A percentile compares a stretch with the other conserved stretches of the same genome.
phyloP scores from a whole-genome alignment of 1,140 invertebrate genomes.

The Macrobrachium rosenbergii region DNA sequence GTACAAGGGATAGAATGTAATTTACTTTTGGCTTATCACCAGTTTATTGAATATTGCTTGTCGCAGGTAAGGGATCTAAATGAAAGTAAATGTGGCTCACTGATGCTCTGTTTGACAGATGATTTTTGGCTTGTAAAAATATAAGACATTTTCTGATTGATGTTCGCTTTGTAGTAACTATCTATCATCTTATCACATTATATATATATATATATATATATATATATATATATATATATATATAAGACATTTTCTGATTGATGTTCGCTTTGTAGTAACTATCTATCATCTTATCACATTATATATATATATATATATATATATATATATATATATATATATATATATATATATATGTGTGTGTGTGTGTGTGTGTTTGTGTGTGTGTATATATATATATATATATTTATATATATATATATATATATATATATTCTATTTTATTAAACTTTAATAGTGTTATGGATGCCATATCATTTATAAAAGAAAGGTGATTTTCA shows the following conservation, averaged over 20 bases:
- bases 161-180: neutral
- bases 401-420: constrained; percentile 14
- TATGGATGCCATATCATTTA: no score
- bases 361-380: neutral
- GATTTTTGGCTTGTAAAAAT: neutral
- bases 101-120: no score
- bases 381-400: neutral
- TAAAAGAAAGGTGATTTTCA: no score
- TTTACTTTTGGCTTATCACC: no score
- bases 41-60: no score
- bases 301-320: constrained; percentile 17
- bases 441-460: no score
- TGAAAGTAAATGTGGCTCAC: no score
- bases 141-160: neutral
- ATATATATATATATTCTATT: neutral
- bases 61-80: no score
- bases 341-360: neutral
- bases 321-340: constrained; percentile 19
- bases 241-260: neutral
- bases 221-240: neutral
- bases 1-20: no score
- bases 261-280: neutral
- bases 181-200: neutral
- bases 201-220: neutral
- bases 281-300: neutral